Evolutionary conservation across 1,140 invertebrate species (phyloP).

Genomic region (Zaprionus ghesquierei): DNA sequence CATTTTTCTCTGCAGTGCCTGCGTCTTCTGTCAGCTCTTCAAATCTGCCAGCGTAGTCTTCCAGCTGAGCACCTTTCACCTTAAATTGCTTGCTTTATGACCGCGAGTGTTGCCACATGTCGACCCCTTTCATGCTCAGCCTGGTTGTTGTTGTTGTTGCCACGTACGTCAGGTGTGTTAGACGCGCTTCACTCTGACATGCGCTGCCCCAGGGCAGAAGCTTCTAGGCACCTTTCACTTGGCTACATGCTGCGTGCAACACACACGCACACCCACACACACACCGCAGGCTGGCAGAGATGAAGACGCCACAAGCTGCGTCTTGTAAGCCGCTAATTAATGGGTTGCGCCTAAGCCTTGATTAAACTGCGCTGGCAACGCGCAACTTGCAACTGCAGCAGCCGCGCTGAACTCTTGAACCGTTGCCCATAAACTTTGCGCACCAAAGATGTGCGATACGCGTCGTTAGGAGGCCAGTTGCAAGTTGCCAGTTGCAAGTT

Average conservation of each 20-base stretch:
- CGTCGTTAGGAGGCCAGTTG: constrained; percentile 36
- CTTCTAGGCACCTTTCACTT: constrained; percentile 28
- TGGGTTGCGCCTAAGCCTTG: constrained; percentile 56
- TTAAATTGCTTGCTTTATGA: constrained; percentile 79
- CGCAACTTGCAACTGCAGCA: not conserved
- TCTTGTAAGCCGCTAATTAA: constrained; percentile 70
- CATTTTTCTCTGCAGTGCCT: constrained; percentile 45
- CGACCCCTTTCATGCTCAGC: constrained; percentile 63
- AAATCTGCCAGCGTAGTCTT: constrained; percentile 33
- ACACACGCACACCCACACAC: not conserved
- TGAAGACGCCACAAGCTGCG: constrained; percentile 24
- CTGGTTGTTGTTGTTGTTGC: constrained; percentile 30
- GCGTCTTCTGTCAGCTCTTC: constrained; percentile 41
- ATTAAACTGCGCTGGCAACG: constrained; percentile 54
- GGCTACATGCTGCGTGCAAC: constrained; percentile 7
- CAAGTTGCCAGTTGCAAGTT: constrained; percentile 26
- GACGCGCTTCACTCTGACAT: not conserved
- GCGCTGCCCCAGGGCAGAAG: not conserved
- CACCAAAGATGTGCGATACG: constrained; percentile 68
- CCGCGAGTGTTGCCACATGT: constrained; percentile 56
- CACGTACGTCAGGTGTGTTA: constrained; percentile 53
- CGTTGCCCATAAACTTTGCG: constrained; percentile 65
- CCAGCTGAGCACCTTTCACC: constrained; percentile 72
- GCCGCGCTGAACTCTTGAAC: constrained; percentile 64
- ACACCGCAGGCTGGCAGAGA: constrained; percentile 2